Conservation (phyloP, 2,888 invertebrate species). For the Euzophera pinguis region DNA sequence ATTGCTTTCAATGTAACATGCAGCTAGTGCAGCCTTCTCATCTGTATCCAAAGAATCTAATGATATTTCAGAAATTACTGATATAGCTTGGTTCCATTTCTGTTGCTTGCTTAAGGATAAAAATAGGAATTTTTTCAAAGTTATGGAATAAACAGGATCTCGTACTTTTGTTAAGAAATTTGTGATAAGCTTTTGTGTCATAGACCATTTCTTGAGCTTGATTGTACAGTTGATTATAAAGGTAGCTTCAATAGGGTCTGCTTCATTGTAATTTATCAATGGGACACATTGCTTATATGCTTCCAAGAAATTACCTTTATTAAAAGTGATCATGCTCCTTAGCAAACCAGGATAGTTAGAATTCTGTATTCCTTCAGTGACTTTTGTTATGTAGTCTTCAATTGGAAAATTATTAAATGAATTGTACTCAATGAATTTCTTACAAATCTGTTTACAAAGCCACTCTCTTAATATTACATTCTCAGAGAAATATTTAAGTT, state of each 20-base stretch:
- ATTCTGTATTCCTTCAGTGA: constrained; percentile 78
- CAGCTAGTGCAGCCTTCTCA: constrained; percentile 53
- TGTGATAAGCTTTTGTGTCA: constrained; percentile 58
- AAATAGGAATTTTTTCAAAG: constrained; percentile 52
- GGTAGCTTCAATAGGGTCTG: constrained; percentile 53
- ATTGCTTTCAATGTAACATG: constrained; percentile 58
- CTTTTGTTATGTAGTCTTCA: constrained; percentile 66
- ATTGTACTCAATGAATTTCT: constrained; percentile 46
- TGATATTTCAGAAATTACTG: constrained; percentile 48
- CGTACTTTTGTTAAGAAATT: constrained; percentile 62
- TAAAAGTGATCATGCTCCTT: constrained; percentile 77
- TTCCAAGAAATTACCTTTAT: constrained; percentile 73
- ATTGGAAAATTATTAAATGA: constrained; percentile 59
- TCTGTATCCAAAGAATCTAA: constrained; percentile 33
- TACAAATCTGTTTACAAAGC: constrained; percentile 57
- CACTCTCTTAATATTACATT: constrained; percentile 55
- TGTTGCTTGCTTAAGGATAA: constrained; percentile 56
- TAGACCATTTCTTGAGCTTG: constrained; percentile 62
- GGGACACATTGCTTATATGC: constrained; percentile 75
- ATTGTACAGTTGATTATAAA: constrained; percentile 63
- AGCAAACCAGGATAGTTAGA: constrained; percentile 82
- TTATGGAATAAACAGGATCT: constrained; percentile 38
- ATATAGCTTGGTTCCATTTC: constrained; percentile 75
- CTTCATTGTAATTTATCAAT: constrained; percentile 58
- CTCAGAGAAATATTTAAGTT: constrained; percentile 41